Base-by-base conservation (phyloP, 2,113 vertebrate genomes). In the Eulemur macaco region DNA sequence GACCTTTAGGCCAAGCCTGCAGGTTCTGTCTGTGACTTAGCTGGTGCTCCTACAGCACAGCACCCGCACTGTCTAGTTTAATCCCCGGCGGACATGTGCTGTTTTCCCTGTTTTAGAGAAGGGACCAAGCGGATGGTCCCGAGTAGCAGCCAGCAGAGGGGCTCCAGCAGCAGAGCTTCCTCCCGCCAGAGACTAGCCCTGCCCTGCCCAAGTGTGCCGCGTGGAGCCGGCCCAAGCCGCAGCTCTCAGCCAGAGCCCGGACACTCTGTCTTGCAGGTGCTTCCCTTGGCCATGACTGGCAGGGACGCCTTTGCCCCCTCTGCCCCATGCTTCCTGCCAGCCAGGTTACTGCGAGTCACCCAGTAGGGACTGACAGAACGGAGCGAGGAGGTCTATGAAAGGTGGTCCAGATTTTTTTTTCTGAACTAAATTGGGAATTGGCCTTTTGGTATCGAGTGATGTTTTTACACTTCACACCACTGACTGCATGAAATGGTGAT, bases 401-500 rank as follows among this genome's bases (percentile, higher is more conserved):
- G 81, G 52, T 4, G n/a, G 94, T 95, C 95, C 94, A 54, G 93
- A 74, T 42, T 82, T 86, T 80, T 66, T 86, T 37, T 45, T 23
- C 82, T 15, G 34, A 63, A 47, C 97, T 96, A 97, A 98, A 95
- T 71, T 0, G 18, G 89, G 96, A 96, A 20, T 6, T 89, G 94
- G 96, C 96, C 97, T 97, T 96, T 96, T 2, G 74, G 66, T 78
- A 39, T 63, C 42, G 37, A 93, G 88, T 78, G 74, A 93, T 52
- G 82, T 58, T 73, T 89, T 93, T 21, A 81, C 95, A 71, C 94
- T 97, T 94, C 86, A 54, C 89, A 39, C 97, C 96, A 11, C 23
- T 47, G 29, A 50, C 60, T 0, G 71, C 86, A 93, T 45, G 64
- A 25, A 20, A 18, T 5, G 87, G 3, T 83, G 94, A 45, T 82